These are phyloP conservation scores for Spilogale gracilis DNA, from an alignment of 2,113 vertebrate genomes.

Conservation along the genomic window DNA sequence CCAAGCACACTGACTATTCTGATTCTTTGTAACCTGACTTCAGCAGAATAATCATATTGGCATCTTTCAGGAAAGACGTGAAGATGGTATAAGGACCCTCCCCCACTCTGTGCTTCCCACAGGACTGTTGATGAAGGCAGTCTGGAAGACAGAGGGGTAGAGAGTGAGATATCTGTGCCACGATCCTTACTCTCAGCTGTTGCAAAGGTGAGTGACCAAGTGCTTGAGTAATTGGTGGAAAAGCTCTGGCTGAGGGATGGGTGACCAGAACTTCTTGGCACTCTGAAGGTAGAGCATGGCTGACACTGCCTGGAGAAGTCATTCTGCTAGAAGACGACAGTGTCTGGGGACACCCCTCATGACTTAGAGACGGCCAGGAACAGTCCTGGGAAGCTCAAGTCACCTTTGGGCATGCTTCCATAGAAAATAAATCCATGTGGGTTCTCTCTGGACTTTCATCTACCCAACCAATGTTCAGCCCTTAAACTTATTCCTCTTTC, in stretches of 20 bases:
- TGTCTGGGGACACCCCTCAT: too few relatives aligned
- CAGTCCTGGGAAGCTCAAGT: background rate
- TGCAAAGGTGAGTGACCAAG: background rate
- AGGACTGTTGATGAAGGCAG: background rate
- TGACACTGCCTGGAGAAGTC: background rate
- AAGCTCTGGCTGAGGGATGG: background rate
- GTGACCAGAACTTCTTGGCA: background rate
- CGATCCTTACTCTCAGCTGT: background rate
- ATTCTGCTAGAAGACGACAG: background rate
- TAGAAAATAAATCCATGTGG: background rate
- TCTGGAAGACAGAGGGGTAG: background rate
- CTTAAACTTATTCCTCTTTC: background rate
- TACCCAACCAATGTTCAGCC: background rate
- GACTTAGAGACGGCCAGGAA: background rate
- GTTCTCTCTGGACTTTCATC: background rate
- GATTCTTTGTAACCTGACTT: background rate
- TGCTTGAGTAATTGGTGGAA: background rate
- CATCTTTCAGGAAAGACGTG: slow-evolving; percentile 1
- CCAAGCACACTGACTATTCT: background rate
- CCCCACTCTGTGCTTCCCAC: background rate
- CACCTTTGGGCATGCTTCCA: background rate
- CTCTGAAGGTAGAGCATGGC: background rate
- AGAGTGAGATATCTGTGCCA: background rate
- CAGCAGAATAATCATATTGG: background rate
- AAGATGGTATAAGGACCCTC: background rate